Conservation (phyloP, 2,113 vertebrate species). For the Turnix velox region DNA sequence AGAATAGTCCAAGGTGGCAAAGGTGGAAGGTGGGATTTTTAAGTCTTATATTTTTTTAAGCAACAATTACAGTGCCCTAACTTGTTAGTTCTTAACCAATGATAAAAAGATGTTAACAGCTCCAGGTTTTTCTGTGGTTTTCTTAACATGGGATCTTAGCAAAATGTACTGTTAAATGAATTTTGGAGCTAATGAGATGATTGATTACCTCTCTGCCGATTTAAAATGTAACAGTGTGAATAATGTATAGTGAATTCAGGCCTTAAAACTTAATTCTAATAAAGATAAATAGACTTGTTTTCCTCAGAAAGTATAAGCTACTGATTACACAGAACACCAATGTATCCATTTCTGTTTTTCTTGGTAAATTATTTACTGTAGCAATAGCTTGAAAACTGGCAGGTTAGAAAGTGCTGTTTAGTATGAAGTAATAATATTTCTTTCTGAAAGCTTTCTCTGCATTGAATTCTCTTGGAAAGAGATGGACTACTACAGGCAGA, state of each 20-base stretch:
- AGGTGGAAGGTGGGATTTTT: background rate
- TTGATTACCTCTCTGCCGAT: conserved; percentile 30
- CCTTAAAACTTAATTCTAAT: conserved; percentile 68
- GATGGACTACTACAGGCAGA: no score
- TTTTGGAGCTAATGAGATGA: conserved; percentile 44
- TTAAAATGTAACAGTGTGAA: conserved; percentile 56
- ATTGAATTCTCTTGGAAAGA: background rate
- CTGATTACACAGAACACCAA: background rate
- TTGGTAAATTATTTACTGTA: background rate
- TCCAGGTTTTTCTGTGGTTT: conserved; percentile 9
- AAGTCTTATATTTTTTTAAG: background rate
- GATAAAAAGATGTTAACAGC: background rate
- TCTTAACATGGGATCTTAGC: conserved; percentile 36
- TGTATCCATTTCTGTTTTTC: background rate
- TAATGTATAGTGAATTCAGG: conserved; percentile 58
- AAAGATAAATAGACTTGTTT: conserved; percentile 51
- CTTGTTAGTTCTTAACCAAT: conserved; percentile 28
- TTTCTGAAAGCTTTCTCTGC: background rate
- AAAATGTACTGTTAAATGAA: conserved; percentile 20
- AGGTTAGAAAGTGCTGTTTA: background rate
- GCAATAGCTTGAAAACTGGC: background rate
- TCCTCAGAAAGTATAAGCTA: conserved; percentile 6
- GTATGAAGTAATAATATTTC: background rate
- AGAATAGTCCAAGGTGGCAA: background rate
- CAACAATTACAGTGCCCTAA: conserved; percentile 5